Conservation (phyloP, 2,113 vertebrate genomes). For the Abramis brama region DNA sequence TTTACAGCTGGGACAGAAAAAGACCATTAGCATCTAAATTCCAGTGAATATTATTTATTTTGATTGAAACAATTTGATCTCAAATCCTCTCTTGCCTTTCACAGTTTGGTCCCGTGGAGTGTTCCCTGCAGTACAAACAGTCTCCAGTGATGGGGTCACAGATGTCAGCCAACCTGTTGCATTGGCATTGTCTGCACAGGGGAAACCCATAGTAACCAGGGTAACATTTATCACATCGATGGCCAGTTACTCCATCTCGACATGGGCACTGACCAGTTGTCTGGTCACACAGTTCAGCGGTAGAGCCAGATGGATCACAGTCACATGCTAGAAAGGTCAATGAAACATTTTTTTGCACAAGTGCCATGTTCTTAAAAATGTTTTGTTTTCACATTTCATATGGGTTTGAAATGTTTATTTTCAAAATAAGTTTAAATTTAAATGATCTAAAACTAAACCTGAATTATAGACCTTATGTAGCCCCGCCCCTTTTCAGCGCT, state of each 20-base stretch:
- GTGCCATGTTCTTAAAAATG: background rate
- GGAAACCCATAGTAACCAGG: constrained; percentile 84
- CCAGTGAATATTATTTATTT: background rate
- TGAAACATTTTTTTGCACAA: background rate
- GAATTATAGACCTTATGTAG: too few relatives aligned
- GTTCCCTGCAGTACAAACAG: constrained; percentile 75
- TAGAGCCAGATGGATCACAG: constrained; percentile 80
- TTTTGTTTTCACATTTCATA: background rate
- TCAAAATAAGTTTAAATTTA: background rate
- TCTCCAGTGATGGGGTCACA: constrained; percentile 77
- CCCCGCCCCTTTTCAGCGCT: too few relatives aligned
- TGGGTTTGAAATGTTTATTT: background rate
- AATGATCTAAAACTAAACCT: too few relatives aligned
- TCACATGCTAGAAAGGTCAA: constrained; percentile 75
- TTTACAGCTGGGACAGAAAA: constrained; percentile 75
- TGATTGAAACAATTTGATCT: background rate
- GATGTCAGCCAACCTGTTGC: constrained; percentile 75
- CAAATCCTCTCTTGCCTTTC: constrained; percentile 72
- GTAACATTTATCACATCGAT: constrained; percentile 78
- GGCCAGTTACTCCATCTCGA: constrained; percentile 69
- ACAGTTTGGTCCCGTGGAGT: constrained; percentile 77
- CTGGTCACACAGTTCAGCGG: constrained; percentile 79
- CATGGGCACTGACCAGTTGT: constrained; percentile 83
- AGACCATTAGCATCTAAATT: background rate
- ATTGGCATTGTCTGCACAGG: constrained; percentile 78